Evolutionary conservation across 2,888 invertebrate genomes (phyloP), one percentile per base, ranked within the genome.

Genomic region (Drosophila melanosoma): DNA sequence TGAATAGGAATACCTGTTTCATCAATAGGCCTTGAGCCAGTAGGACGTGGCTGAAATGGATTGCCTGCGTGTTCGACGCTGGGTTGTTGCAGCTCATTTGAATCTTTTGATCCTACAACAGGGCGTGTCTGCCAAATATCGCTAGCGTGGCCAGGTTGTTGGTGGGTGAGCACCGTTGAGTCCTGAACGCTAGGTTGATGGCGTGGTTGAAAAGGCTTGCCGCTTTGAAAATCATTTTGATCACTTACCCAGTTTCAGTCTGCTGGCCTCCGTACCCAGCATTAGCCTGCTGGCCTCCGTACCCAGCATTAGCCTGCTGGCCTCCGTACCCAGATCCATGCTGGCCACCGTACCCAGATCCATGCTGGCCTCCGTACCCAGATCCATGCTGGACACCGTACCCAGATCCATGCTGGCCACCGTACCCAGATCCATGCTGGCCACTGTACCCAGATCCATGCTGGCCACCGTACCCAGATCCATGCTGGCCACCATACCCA

Each of bases 91-190:
- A 49, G 35, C 35, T 26, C 45, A 33, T 23, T 33, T 40, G 53
- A 26, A 45, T 38, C 17, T 8, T 60, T 71, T 17, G 49, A 49
- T 17, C 8, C 49, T 29, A 17, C 15, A 23, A 40, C 57, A 1
- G 81, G 83, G 11, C 66, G 79, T n/a, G 81, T 86, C n/a, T 49
- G 49, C 26, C 17, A 49, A 6, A 29, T n/a, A 17, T 17, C 17
- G 29, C 29, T 29, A 51, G 51, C 33, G 2, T 20, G 29, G 17
- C 58, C 49, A 8, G 52, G 65, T 5, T 61, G 45, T 26, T 64
- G 81, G n/a, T 56, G 40, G 6, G 57, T 49, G 15, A 33, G 23
- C 4, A 29, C 32, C n/a, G 36, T 15, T 8, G 48, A 12, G 12
- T 17, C 20, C 29, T 12, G 29, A 29, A 20, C 26, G 2, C 26